phyloP scores from a whole-genome alignment of 35 echinoderm and acorn worm genomes.

The Diadema setosum region DNA sequence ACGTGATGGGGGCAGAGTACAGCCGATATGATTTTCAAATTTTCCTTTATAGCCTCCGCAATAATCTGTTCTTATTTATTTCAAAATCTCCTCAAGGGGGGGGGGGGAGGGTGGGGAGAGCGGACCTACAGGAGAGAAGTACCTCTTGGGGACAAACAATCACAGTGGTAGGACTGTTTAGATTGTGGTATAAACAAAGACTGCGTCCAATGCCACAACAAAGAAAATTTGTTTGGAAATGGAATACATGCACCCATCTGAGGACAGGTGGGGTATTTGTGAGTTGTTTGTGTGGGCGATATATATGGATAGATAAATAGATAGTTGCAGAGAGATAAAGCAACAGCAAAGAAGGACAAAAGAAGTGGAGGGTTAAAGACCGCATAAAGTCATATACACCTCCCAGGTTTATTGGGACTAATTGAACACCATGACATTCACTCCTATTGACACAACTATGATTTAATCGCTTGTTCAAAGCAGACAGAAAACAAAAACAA shows the following conservation, averaged over 20 bases:
- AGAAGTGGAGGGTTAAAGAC: too few relatives aligned
- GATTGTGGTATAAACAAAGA: constrained; percentile 19
- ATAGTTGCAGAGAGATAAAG: not conserved
- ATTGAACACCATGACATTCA: too few relatives aligned
- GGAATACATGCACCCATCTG: not conserved
- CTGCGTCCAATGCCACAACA: constrained; percentile 16
- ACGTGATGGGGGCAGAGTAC: too few relatives aligned
- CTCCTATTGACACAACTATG: too few relatives aligned
- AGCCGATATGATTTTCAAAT: not conserved
- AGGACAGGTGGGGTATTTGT: constrained; percentile 4
- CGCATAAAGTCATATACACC: too few relatives aligned
- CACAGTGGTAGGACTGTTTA: not conserved
- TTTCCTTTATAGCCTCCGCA: constrained; percentile 1
- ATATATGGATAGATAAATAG: too few relatives aligned
- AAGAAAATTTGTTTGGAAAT: constrained; percentile 27
- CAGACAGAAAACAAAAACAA: too few relatives aligned
- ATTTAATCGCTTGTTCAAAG: too few relatives aligned
- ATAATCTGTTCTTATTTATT: not conserved
- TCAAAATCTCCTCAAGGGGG: not conserved
- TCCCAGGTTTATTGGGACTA: too few relatives aligned
- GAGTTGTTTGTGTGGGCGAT: too few relatives aligned
- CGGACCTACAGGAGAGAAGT: constrained; percentile 7
- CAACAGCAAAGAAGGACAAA: not conserved
- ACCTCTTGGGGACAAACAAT: constrained; percentile 14
- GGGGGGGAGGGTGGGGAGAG: too few relatives aligned